Evolutionary conservation across 2,113 vertebrate species (phyloP).

Genomic region (Muntiacus muntjak): DNA sequence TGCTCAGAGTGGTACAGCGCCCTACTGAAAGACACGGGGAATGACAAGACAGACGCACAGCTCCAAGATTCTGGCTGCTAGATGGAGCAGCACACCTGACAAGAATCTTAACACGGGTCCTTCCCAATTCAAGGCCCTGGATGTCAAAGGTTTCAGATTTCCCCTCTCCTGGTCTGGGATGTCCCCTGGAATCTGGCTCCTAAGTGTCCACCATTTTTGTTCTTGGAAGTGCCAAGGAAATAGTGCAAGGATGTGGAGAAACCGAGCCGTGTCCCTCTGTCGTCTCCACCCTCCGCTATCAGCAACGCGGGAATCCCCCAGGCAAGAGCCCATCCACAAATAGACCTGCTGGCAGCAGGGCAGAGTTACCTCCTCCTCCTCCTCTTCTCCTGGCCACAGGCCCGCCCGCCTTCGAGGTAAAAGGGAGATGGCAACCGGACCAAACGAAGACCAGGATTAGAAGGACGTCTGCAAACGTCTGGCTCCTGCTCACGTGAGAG

Average conservation of each 20-base stretch:
- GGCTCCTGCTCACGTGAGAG: conserved; percentile 54
- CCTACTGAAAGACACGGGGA: background rate
- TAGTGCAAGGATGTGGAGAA: background rate
- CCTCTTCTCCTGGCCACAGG: background rate
- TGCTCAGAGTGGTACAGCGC: background rate
- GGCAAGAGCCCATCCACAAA: background rate
- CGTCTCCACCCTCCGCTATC: background rate
- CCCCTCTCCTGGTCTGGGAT: background rate
- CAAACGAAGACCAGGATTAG: background rate
- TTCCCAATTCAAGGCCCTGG: background rate
- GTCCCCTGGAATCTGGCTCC: background rate
- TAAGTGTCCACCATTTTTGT: background rate
- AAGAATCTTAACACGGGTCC: background rate
- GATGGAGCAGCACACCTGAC: background rate
- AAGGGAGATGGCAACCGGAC: background rate
- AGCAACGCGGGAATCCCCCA: background rate
- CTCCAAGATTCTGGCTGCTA: background rate
- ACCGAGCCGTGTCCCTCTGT: background rate
- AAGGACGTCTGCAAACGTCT: conserved; percentile 9
- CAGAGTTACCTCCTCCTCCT: background rate
- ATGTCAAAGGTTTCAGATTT: background rate
- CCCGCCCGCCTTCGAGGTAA: background rate
- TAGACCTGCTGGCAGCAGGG: conserved; percentile 4
- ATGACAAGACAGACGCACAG: background rate
- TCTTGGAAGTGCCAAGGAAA: background rate